These are phyloP conservation scores for Synergus japonicus DNA, from an alignment of 2,888 invertebrate genomes.

Conservation along the genomic window DNA sequence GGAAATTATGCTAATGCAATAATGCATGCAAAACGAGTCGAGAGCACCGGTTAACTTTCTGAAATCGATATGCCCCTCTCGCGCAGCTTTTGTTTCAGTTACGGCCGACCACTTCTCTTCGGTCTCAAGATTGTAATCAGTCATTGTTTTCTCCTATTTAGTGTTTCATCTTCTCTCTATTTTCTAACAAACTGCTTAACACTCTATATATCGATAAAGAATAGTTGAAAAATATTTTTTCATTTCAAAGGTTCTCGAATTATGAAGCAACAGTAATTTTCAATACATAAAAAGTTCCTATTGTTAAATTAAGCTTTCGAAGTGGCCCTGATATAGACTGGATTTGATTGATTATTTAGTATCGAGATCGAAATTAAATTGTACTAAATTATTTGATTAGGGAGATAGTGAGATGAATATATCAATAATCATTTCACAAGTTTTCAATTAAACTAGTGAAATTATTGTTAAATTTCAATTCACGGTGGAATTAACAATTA, in stretches of 20 bases:
- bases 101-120: slow-evolving; percentile 22
- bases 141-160: slow-evolving; percentile 28
- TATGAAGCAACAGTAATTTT: not conserved
- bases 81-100: slow-evolving; percentile 35
- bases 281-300: too few relatives aligned
- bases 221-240: not conserved
- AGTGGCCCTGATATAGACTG: too few relatives aligned
- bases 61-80: slow-evolving; percentile 61
- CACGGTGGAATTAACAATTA: not conserved
- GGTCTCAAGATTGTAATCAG: slow-evolving; percentile 16
- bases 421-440: too few relatives aligned
- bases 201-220: slow-evolving; percentile 9
- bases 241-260: not conserved
- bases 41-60: slow-evolving; percentile 58
- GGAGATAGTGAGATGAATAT: too few relatives aligned
- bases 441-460: too few relatives aligned
- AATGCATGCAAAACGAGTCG: slow-evolving; percentile 65
- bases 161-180: slow-evolving; percentile 4
- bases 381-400: too few relatives aligned
- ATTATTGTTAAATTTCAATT: too few relatives aligned
- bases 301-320: too few relatives aligned
- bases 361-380: too few relatives aligned
- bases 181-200: not conserved
- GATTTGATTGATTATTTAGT: too few relatives aligned
- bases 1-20: slow-evolving; percentile 70